Base-by-base conservation (phyloP, 2,113 vertebrate species). In the Lampris megalopsis region DNA sequence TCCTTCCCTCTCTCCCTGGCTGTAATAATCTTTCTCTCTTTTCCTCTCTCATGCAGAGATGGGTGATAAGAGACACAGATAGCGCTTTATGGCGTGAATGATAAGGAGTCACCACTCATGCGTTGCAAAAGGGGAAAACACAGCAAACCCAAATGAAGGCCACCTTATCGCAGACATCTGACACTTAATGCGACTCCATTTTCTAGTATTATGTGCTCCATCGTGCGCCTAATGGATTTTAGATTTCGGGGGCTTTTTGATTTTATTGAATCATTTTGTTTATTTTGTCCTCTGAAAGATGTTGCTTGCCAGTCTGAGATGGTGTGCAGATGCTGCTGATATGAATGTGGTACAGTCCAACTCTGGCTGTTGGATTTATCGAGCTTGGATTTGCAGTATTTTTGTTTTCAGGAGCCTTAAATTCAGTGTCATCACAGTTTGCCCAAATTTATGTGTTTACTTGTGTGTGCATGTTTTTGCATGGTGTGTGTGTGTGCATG, bases 151-250 rank as follows among this genome's bases (percentile, higher is more conserved):
- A 91, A 88, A 91, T 86, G 89, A 88, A 88, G 83, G 85, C 80
- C 3, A 64, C 73, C 85, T 92, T 92, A 92, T 92, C 90, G n/a
- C 2, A 4, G 57, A 81, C 80, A 91, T 90, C 89, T 88, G 85
- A 93, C 88, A 88, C 85, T 90, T 90, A 82, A 87, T 78, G 83
- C 87, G 71, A 79, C 84, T 83, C 86, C 86, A 85, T 90, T 93
- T 85, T 92, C 56, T 82, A 86, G 85, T 88, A 81, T 88, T 85
- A 68, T 85, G 85, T 40, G 82, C 73, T 80, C 84, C 59, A 49
- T 42, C 53, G 73, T 37, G 41, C 79, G 63, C 69, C 86, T 88
- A 92, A 93, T 91, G 83, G 83, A 84, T 82, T 81, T 41, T 78
- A 85, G 83, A 89, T 88, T 89, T 89, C 75, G 70, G 60, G 74